A percentile compares a stretch with the other conserved stretches of the same genome.
Conservation (phyloP, 2,888 invertebrate genomes). For the Pyrrhia umbra region DNA sequence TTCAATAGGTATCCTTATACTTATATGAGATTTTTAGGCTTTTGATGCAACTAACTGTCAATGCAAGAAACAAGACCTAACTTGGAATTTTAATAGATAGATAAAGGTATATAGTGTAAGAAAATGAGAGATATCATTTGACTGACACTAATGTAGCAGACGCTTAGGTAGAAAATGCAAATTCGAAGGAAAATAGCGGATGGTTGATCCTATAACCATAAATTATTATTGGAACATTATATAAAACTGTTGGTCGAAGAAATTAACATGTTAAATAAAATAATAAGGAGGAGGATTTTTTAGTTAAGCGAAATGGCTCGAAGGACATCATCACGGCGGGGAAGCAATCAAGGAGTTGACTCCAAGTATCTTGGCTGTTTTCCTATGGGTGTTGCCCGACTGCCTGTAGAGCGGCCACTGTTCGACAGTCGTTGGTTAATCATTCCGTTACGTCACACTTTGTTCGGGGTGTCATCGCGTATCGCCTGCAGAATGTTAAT, state of each 20-base stretch:
- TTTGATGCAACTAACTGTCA: neutral
- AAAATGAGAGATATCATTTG: neutral
- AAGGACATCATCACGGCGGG: slow-evolving; percentile 53
- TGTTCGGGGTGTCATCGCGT: slow-evolving; percentile 35
- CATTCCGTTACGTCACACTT: slow-evolving; percentile 50
- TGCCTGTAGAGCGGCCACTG: slow-evolving; percentile 23
- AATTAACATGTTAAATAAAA: slow-evolving; percentile 40
- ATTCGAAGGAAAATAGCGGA: slow-evolving; percentile 12
- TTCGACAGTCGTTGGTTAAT: slow-evolving; percentile 35
- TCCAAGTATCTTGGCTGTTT: slow-evolving; percentile 43
- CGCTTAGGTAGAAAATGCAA: slow-evolving; percentile 6
- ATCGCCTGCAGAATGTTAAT: slow-evolving; percentile 35
- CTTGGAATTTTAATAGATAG: neutral
- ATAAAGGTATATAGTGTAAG: neutral
- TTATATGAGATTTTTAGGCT: too few species aligned
- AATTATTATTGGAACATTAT: slow-evolving; percentile 26
- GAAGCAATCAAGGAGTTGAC: slow-evolving; percentile 60
- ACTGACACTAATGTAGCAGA: too few species aligned
- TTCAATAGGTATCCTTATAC: too few species aligned
- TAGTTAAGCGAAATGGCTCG: slow-evolving; percentile 48
- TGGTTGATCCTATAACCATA: slow-evolving; percentile 29
- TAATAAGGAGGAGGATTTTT: slow-evolving; percentile 43
- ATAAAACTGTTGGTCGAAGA: slow-evolving; percentile 23
- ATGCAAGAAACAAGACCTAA: neutral
- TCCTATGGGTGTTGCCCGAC: slow-evolving; percentile 28